A percentile compares a stretch with the other conserved stretches of the same genome.
These are phyloP conservation scores for Biston stratarius DNA, from an alignment of 2,888 invertebrate species.

Conservation along the genomic window DNA sequence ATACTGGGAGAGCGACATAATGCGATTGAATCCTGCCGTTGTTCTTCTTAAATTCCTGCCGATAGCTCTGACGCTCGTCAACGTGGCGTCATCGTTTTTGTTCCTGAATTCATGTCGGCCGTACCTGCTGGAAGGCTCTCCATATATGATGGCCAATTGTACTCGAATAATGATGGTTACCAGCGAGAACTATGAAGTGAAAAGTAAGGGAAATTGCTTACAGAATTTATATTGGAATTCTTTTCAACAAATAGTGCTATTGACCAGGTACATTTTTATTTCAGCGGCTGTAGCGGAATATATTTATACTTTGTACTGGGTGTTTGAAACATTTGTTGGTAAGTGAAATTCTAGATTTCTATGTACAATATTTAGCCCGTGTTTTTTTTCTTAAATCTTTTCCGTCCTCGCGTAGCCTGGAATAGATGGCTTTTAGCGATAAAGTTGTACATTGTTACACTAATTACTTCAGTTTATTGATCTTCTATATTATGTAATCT, in stretches of 20 bases:
- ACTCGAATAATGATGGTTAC: constrained; percentile 57
- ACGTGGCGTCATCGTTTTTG: constrained; percentile 71
- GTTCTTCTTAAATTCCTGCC: constrained; percentile 75
- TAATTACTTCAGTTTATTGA: too few species aligned
- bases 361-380: not conserved
- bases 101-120: constrained; percentile 67
- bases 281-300: constrained; percentile 72
- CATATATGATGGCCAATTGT: constrained; percentile 65
- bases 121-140: constrained; percentile 43
- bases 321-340: constrained; percentile 77
- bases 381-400: too few species aligned
- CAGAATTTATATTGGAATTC: not conserved
- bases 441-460: too few species aligned
- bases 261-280: constrained; percentile 31
- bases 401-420: too few species aligned
- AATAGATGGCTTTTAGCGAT: too few species aligned
- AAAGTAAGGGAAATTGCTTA: constrained; percentile 55
- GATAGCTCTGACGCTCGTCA: constrained; percentile 69
- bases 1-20: constrained; percentile 76
- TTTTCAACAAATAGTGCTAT: not conserved
- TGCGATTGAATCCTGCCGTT: constrained; percentile 69
- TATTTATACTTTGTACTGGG: constrained; percentile 71
- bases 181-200: constrained; percentile 47
- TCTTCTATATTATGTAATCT: too few species aligned
- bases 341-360: constrained; percentile 41